Percentiles rank a stretch among this genome's conserved stretches.
These are phyloP conservation scores for Hermaeophaga mercurialis DNA, from an alignment of 2,888 invertebrate genomes.

Conservation along the genomic window DNA sequence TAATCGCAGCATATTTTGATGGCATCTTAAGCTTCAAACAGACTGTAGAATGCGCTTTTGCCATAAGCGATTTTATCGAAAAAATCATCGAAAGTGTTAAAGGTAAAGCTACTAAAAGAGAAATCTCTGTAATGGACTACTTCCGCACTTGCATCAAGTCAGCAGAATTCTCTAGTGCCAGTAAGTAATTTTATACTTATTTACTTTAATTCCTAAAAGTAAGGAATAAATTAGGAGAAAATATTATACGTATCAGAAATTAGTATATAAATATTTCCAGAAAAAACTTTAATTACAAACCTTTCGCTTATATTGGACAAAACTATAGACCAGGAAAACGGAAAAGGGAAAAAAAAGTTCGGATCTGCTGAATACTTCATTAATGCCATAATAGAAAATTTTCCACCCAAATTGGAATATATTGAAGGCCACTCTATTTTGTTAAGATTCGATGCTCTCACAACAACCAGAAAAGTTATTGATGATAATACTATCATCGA, in stretches of 20 bases:
- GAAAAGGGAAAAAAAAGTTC: conserved; percentile 48
- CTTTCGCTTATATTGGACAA: conserved; percentile 28
- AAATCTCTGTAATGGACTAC: neutral
- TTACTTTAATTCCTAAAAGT: too few relatives aligned
- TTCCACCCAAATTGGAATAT: conserved; percentile 5
- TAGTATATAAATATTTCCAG: too few relatives aligned
- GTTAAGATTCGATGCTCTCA: conserved; percentile 29
- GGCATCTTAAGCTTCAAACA: conserved; percentile 83
- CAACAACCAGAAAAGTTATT: neutral
- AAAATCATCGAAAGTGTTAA: too few relatives aligned
- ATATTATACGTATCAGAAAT: too few relatives aligned
- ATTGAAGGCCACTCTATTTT: conserved; percentile 43
- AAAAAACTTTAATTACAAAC: conserved; percentile 18
- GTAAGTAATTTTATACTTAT: conserved; percentile 9
- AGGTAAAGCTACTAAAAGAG: neutral
- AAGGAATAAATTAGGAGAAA: too few relatives aligned
- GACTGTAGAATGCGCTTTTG: conserved; percentile 73
- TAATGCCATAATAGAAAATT: conserved; percentile 60
- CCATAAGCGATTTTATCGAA: conserved; percentile 26
- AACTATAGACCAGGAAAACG: conserved; percentile 53
- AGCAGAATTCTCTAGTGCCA: neutral
- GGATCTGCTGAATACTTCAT: too few relatives aligned
- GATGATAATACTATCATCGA: conserved; percentile 21
- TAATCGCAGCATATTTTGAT: conserved; percentile 90
- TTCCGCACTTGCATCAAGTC: conserved; percentile 10